phyloP scores from a whole-genome alignment of 2,797 vertebrate genomes.

The Arctocebus calabarensis region DNA sequence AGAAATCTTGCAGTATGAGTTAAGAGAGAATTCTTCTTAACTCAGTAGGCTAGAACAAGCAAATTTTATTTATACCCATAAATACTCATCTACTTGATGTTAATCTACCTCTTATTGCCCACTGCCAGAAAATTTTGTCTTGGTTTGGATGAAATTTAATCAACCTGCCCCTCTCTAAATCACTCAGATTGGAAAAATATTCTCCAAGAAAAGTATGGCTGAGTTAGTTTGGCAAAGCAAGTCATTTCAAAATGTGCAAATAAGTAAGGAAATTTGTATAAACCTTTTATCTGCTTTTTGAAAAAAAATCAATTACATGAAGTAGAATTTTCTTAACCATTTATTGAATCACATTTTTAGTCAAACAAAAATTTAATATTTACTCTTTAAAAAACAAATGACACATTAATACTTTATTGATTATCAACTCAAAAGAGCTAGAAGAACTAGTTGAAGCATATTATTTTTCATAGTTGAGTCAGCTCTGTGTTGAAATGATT shows the following conservation, averaged over 20 bases:
- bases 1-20: background rate
- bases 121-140: background rate
- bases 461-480: slow-evolving; percentile 54
- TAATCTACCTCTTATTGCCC: background rate
- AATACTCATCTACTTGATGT: background rate
- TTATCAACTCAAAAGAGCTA: slow-evolving; percentile 10
- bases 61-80: background rate
- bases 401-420: background rate
- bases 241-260: background rate
- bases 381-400: slow-evolving; percentile 26
- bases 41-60: background rate
- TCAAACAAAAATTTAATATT: background rate
- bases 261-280: background rate
- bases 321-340: slow-evolving; percentile 30
- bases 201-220: background rate
- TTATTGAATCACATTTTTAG: slow-evolving; percentile 39
- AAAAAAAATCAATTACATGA: background rate
- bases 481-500: slow-evolving; percentile 11
- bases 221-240: background rate
- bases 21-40: slow-evolving; percentile 1
- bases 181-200: background rate
- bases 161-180: background rate
- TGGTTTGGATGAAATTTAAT: slow-evolving; percentile 3
- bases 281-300: background rate
- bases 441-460: background rate